Evolutionary conservation across 2,113 vertebrate genomes (phyloP).

Genomic region (Scytalopus superciliaris): DNA sequence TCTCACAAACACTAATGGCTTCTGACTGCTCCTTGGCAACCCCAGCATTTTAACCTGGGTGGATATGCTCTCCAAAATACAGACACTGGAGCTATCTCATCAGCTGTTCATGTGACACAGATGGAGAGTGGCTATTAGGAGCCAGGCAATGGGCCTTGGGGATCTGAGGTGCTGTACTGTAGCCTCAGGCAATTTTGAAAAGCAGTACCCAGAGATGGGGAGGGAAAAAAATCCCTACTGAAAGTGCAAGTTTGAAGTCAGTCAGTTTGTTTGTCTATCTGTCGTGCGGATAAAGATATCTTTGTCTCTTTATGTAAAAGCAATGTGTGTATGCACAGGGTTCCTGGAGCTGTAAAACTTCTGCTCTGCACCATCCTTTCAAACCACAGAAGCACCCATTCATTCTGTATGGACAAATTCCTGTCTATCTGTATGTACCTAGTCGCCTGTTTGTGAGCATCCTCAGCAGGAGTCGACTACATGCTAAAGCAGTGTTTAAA

Average conservation of each 20-base stretch:
- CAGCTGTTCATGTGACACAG: conserved; percentile 88
- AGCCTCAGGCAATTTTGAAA: conserved; percentile 95
- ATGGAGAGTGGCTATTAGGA: conserved; percentile 98
- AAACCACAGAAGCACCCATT: neutral
- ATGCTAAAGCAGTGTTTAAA: conserved; percentile 48
- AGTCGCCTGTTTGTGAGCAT: conserved; percentile 56
- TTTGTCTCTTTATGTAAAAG: conserved; percentile 69
- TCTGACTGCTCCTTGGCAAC: conserved; percentile 99
- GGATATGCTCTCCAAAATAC: conserved; percentile 91
- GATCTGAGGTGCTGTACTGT: conserved; percentile 98
- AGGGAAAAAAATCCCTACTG: conserved; percentile 41
- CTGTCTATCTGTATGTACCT: neutral
- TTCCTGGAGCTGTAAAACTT: conserved; percentile 56
- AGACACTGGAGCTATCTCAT: conserved; percentile 90
- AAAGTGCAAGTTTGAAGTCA: conserved; percentile 82
- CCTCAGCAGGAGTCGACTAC: conserved; percentile 52
- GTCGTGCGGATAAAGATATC: conserved; percentile 74
- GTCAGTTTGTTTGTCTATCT: conserved; percentile 77
- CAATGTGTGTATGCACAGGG: conserved; percentile 54
- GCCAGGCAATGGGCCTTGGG: conserved; percentile 94
- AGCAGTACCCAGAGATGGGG: conserved; percentile 90
- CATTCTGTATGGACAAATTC: conserved; percentile 69
- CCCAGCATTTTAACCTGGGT: conserved; percentile 98
- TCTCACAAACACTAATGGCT: conserved; percentile 99
- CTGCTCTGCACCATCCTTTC: conserved; percentile 46